A percentile compares a stretch with the other conserved stretches of the same genome.
Conservation (phyloP, 2,113 vertebrate genomes). For the Orientallactaga bullata region DNA sequence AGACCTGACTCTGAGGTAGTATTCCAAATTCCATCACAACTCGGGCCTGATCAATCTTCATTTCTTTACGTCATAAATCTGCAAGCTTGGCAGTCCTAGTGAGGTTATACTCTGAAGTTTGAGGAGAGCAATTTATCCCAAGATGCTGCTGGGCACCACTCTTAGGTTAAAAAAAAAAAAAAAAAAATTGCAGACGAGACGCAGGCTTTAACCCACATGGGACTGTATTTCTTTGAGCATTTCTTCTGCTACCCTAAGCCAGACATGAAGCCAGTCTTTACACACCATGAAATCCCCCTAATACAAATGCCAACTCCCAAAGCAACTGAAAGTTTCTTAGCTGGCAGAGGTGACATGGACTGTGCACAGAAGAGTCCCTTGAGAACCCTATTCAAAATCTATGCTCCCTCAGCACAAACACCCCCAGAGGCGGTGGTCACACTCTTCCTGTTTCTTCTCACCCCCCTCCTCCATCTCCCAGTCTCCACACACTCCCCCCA, state of each 20-base stretch:
- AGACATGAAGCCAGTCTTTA: not conserved
- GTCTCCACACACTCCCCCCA: not conserved
- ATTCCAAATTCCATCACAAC: conserved; percentile 12
- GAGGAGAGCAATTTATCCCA: conserved; percentile 18
- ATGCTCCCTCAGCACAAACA: not conserved
- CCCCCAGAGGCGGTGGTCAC: not conserved
- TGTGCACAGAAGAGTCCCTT: not conserved
- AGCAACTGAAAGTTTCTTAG: not conserved
- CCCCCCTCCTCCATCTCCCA: not conserved
- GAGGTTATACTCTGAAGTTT: not conserved
- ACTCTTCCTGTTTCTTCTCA: not conserved
- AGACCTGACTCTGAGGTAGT: not conserved
- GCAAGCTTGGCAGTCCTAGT: not conserved
- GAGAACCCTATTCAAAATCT: not conserved
- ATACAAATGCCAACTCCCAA: not conserved
- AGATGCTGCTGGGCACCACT: not conserved
- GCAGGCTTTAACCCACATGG: not conserved
- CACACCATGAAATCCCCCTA: not conserved
- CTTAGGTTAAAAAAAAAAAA: too few relatives aligned
- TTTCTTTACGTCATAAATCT: conserved; percentile 2
- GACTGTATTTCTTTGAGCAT: not conserved
- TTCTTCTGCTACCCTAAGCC: not conserved
- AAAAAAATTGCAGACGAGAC: not conserved
- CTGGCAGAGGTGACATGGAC: not conserved
- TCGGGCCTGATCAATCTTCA: conserved; percentile 7